A percentile compares a stretch with the other conserved stretches of the same genome.
phyloP scores from a whole-genome alignment of 2,113 vertebrate genomes.

The Gnathonemus longibarbis region DNA sequence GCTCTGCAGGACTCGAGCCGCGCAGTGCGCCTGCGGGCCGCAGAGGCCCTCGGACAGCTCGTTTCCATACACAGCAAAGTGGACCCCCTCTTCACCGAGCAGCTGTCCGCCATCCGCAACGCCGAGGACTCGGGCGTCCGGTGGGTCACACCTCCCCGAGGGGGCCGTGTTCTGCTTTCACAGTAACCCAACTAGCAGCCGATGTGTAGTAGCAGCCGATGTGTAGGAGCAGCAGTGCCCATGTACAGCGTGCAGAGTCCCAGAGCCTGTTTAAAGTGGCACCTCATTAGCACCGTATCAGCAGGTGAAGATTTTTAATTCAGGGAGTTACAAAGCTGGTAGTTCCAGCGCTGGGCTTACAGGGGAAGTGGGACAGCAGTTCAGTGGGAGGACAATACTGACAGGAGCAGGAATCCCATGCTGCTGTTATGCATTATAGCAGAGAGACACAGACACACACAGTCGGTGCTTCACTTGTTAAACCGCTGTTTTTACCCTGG shows the following conservation, averaged over 20 bases:
- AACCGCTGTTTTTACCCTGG: not conserved
- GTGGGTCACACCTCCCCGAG: conserved; percentile 42
- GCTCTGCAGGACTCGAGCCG: conserved; percentile 90
- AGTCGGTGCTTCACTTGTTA: not conserved
- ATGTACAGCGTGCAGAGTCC: not conserved
- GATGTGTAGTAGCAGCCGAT: not conserved
- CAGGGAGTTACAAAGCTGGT: not conserved
- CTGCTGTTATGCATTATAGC: not conserved
- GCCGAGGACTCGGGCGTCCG: conserved; percentile 89
- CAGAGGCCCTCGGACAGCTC: conserved; percentile 86
- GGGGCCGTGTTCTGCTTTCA: not conserved
- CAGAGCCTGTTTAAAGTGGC: not conserved
- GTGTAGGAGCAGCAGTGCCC: not conserved
- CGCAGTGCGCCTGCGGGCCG: conserved; percentile 81
- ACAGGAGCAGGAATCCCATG: not conserved
- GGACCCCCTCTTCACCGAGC: conserved; percentile 89
- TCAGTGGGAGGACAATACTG: not conserved
- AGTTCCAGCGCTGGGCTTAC: not conserved
- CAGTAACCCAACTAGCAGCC: not conserved
- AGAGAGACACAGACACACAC: not conserved
- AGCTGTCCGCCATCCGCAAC: conserved; percentile 78
- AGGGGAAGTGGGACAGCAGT: not conserved
- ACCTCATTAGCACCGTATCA: not conserved
- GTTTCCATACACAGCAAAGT: conserved; percentile 93
- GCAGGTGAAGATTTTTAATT: not conserved